phyloP scores from a whole-genome alignment of 2,113 vertebrate genomes.

The Mystacornis crossleyi region DNA sequence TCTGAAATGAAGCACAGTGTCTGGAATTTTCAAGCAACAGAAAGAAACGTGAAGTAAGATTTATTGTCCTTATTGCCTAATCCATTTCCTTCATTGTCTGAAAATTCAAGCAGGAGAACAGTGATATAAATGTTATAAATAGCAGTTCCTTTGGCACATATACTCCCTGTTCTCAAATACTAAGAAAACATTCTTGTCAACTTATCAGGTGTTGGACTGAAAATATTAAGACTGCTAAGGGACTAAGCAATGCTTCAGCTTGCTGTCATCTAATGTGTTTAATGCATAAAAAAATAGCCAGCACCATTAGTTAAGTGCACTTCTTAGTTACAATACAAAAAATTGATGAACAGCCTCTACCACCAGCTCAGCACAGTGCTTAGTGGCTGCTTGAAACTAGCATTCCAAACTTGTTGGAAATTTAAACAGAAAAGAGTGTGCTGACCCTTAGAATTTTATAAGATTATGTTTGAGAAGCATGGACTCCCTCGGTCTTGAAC shows the following conservation, averaged over 20 bases:
- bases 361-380: conserved; percentile 27
- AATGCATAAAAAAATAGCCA: conserved; percentile 32
- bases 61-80: not conserved
- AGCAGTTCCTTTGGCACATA: not conserved
- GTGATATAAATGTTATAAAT: not conserved
- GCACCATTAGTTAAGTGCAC: conserved; percentile 53
- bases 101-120: not conserved
- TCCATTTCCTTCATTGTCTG: not conserved
- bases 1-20: not conserved
- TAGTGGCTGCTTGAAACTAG: conserved; percentile 42
- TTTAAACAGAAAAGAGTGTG: conserved; percentile 36
- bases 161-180: not conserved
- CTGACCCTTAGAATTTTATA: not conserved
- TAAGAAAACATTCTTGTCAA: not conserved
- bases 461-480: not conserved
- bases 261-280: not conserved
- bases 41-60: not conserved
- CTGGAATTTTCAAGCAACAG: not conserved
- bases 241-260: conserved; percentile 2
- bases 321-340: conserved; percentile 44
- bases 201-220: not conserved
- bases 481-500: not conserved
- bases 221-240: not conserved
- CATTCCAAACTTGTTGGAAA: not conserved
- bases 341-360: conserved; percentile 27